Base-by-base conservation (phyloP, 2,113 vertebrate species). In the Vombatus ursinus region DNA sequence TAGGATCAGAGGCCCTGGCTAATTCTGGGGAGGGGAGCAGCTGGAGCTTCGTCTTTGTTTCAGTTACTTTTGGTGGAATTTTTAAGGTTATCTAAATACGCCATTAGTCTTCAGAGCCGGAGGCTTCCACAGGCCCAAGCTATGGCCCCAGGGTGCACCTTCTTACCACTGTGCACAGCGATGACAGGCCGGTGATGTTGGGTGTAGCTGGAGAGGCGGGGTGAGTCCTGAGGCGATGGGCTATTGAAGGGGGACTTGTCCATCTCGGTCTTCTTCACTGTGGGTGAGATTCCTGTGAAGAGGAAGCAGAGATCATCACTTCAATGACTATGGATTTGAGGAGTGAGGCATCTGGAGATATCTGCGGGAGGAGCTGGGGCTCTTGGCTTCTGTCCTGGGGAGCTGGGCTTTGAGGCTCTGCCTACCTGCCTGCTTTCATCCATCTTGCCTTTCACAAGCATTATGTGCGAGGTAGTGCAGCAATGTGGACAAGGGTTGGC, bases 141-240 rank as follows among this genome's bases (percentile, higher is more conserved):
- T 0, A 0, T n/a, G 84, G 51, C 53, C 44, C 3, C 0, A 0
- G 50, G 0, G 24, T 50, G 9, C 49, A 31, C 26, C 48, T 50
- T 97, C 99, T 98, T 97, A 99, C 99, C 99, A 84, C 99, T 99
- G 99, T 99, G 99, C 97, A 99, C 99, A 3, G 99, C 99, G 19
- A 99, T 99, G 98, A 99, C 99, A 0, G 99, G 99, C 98, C 99
- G 99, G 98, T 99, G 99, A 98, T 99, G 99, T 98, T 99, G 99
- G 0, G 99, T 99, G 98, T 99, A 99, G 98, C 99, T 99, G 96
- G 99, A 99, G 97, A 99, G 98, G 91, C 99, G 99, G 25, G 99
- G 99, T 0, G 99, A 99, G 96, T 99, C 99, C 98, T 99, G 99
- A 93, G 99, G 99, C 1, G 99, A 99, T 0, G 99, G 99, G 98